Percentiles rank a stretch among this genome's conserved stretches.
Evolutionary conservation across 2,888 invertebrate genomes (phyloP).

Genomic region (Norana najaformis): DNA sequence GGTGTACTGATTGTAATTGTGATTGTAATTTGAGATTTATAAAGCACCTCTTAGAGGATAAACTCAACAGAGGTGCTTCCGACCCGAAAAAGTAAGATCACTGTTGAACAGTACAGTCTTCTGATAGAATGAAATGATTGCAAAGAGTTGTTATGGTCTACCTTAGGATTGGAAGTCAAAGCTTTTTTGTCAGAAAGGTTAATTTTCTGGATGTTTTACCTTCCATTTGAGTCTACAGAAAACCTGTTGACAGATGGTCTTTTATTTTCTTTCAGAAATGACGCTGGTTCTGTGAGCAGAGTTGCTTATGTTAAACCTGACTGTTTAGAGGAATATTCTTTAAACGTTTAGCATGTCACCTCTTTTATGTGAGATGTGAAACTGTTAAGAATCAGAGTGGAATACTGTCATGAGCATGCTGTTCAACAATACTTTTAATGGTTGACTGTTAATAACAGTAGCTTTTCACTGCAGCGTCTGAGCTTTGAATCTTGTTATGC

Average conservation of each 20-base stretch:
- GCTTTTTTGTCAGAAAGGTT: not conserved
- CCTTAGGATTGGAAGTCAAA: not conserved
- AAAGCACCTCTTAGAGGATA: too few species aligned
- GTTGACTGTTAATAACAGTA: not conserved
- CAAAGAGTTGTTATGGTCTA: not conserved
- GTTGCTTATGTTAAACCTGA: not conserved
- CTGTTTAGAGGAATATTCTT: not conserved
- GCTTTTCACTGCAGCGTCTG: not conserved
- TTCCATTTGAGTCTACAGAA: not conserved
- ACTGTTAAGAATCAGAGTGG: too few species aligned
- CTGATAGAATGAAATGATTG: too few species aligned
- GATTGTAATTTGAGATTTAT: too few species aligned
- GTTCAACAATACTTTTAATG: not conserved
- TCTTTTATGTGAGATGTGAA: too few species aligned
- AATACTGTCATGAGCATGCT: not conserved
- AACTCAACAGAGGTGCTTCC: too few species aligned
- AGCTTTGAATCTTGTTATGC: not conserved
- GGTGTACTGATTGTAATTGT: not conserved
- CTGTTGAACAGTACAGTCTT: too few species aligned
- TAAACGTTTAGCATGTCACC: not conserved
- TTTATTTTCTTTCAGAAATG: not conserved
- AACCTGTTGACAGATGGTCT: not conserved
- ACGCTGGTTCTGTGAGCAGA: not conserved
- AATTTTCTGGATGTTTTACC: not conserved
- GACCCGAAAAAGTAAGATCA: too few species aligned